A percentile compares a stretch with the other conserved stretches of the same genome.
These are phyloP conservation scores for Ahaetulla prasina DNA, from an alignment of 2,113 vertebrate genomes.

Conservation along the genomic window DNA sequence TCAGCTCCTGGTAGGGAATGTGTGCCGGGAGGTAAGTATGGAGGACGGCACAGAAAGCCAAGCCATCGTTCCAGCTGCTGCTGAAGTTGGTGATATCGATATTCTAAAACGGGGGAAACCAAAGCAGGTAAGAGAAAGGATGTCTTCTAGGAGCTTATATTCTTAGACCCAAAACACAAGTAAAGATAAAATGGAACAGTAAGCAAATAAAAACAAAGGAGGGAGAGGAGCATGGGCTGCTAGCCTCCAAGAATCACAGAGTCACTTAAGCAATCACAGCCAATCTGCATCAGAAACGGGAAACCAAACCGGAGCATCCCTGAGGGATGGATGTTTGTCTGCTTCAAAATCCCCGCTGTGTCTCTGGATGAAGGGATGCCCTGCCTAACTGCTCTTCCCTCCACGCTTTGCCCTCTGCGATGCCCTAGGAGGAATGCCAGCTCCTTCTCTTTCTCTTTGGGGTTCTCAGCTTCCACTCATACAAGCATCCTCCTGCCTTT, in stretches of 20 bases:
- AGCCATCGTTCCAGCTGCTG: conserved; percentile 97
- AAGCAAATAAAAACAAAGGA: neutral
- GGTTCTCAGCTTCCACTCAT: neutral
- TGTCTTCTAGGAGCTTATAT: neutral
- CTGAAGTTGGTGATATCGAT: conserved; percentile 98
- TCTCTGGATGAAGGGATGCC: neutral
- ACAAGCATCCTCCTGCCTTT: neutral
- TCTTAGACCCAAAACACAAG: neutral
- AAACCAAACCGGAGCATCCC: neutral
- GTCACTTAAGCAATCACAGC: neutral
- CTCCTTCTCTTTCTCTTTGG: neutral
- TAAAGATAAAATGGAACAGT: neutral
- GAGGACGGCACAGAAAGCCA: conserved; percentile 93
- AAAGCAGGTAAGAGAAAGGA: neutral
- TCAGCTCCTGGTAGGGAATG: conserved; percentile 93
- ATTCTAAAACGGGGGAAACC: conserved; percentile 72
- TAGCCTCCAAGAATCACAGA: neutral
- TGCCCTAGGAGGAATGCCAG: neutral
- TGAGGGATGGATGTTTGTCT: neutral
- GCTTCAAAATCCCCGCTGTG: neutral
- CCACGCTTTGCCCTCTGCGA: neutral
- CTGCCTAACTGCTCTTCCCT: neutral
- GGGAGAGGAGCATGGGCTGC: neutral
- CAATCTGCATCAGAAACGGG: neutral
- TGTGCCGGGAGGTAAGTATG: conserved; percentile 96